Conservation (phyloP, 92 coral and sea anemone genomes). For the Actinostola sp. region DNA sequence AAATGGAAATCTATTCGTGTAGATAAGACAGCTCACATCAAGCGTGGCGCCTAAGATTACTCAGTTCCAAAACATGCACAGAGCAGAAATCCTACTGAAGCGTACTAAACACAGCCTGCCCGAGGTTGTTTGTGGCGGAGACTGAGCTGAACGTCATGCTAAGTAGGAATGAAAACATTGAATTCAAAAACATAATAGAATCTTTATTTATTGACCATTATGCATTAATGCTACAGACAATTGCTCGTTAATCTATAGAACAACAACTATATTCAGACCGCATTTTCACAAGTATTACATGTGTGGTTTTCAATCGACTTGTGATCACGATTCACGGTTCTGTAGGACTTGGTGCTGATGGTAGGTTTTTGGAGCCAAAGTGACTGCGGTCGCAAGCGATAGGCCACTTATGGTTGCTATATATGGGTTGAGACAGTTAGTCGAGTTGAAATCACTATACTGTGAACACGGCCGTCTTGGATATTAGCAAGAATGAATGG, state of each 20-base stretch:
- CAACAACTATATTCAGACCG: slow-evolving; percentile 15
- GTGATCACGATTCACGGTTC: neutral
- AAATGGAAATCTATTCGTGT: slow-evolving; percentile 6
- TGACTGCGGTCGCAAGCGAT: slow-evolving; percentile 8
- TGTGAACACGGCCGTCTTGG: slow-evolving; percentile 3
- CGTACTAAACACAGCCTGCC: neutral
- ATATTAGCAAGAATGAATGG: neutral
- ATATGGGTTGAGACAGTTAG: slow-evolving; percentile 1
- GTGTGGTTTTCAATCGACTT: slow-evolving; percentile 15
- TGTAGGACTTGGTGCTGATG: neutral
- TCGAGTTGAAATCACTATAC: slow-evolving; percentile 10
- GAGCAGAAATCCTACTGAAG: too few species aligned
- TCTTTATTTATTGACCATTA: neutral
- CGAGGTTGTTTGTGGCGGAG: neutral
- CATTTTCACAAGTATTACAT: slow-evolving; percentile 6
- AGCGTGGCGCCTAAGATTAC: slow-evolving; percentile 18
- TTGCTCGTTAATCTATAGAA: slow-evolving; percentile 12
- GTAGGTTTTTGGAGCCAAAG: neutral
- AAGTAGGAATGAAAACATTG: slow-evolving; percentile 27
- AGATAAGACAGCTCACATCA: neutral
- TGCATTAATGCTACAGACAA: slow-evolving; percentile 7
- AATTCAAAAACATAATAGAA: slow-evolving; percentile 22
- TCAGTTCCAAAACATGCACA: neutral
- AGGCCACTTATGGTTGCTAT: neutral
- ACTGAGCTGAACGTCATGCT: slow-evolving; percentile 26